These are phyloP conservation scores for Euphydryas editha DNA, from an alignment of 2,888 invertebrate species.

Conservation along the genomic window DNA sequence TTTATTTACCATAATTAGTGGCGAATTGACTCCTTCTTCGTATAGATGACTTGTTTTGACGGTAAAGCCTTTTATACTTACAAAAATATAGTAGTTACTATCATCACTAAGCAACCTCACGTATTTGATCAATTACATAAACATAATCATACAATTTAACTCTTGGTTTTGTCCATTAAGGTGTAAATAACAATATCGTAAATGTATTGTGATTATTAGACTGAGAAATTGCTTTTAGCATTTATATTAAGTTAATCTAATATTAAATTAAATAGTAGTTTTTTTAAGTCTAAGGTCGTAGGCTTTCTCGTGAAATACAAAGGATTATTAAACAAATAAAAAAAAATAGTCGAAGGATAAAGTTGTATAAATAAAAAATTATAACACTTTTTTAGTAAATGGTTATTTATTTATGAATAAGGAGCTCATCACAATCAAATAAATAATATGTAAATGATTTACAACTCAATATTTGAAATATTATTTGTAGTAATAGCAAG, in stretches of 20 bases:
- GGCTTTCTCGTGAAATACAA: too few species aligned
- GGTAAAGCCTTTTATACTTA: background rate
- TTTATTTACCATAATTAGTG: constrained; percentile 15
- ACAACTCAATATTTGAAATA: too few species aligned
- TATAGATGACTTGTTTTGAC: background rate
- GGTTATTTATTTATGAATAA: too few species aligned
- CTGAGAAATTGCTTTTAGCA: background rate
- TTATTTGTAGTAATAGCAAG: too few species aligned
- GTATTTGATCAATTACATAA: constrained; percentile 22
- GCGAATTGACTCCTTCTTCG: background rate
- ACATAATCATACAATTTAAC: background rate
- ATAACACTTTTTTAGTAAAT: too few species aligned
- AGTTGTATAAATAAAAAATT: too few species aligned
- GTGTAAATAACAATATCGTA: background rate
- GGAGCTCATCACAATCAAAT: too few species aligned
- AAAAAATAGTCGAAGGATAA: too few species aligned
- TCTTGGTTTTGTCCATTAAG: background rate
- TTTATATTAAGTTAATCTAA: background rate
- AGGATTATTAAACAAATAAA: too few species aligned
- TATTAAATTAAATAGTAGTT: too few species aligned
- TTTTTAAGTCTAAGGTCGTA: too few species aligned
- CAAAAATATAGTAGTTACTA: background rate
- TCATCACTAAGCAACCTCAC: constrained; percentile 29
- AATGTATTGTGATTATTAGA: background rate
- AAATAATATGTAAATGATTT: too few species aligned